These are phyloP conservation scores for Chamaetylas fuelleborni DNA, from an alignment of 2,113 vertebrate species.

Conservation along the genomic window DNA sequence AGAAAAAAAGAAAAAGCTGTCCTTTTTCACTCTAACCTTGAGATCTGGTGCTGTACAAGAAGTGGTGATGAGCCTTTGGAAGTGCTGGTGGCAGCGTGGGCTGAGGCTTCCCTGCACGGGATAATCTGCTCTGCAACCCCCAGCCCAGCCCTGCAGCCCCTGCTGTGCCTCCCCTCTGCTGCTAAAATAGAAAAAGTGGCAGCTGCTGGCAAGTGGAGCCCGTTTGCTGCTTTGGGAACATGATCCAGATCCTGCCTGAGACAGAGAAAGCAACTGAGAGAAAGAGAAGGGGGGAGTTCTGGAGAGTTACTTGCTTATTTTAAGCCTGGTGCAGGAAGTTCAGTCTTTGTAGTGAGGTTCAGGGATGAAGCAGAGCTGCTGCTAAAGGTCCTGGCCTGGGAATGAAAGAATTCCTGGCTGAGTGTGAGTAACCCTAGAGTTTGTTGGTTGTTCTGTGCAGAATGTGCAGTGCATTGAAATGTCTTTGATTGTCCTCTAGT, in stretches of 20 bases:
- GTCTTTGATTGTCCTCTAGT: background rate
- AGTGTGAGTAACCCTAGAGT: background rate
- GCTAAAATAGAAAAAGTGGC: background rate
- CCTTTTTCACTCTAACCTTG: background rate
- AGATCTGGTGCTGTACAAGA: background rate
- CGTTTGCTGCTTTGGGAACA: constrained; percentile 21
- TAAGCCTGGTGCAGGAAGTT: background rate
- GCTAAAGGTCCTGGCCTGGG: background rate
- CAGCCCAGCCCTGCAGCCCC: background rate
- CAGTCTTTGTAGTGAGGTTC: background rate
- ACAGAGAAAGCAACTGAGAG: background rate
- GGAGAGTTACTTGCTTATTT: background rate
- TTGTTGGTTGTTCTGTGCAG: background rate
- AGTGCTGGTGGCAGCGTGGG: background rate
- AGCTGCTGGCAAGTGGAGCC: constrained; percentile 51
- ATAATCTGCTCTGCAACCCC: background rate
- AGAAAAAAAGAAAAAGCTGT: background rate
- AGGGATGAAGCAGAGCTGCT: background rate
- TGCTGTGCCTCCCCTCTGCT: background rate
- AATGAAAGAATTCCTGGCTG: background rate
- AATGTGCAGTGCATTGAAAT: background rate
- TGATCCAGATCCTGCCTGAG: background rate
- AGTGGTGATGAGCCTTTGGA: background rate
- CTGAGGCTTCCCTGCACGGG: background rate
- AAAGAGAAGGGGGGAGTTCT: background rate